Percentiles rank a stretch among this genome's conserved stretches.
Conservation (phyloP, 2,888 invertebrate genomes). For the Apamea anceps region DNA sequence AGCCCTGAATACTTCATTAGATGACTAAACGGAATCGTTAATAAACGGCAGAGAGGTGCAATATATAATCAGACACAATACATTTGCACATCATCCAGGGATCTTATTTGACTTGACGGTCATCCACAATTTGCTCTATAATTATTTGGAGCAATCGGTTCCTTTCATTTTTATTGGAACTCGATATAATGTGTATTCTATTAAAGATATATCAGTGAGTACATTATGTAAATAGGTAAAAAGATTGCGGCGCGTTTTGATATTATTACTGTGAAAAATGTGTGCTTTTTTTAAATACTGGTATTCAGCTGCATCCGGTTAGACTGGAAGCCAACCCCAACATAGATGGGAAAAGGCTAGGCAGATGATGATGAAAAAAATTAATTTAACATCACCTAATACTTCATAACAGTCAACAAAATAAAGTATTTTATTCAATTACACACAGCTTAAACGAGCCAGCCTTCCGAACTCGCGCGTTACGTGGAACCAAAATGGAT, state of each 20-base stretch:
- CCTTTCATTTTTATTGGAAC: constrained; percentile 35
- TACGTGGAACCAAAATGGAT: constrained; percentile 65
- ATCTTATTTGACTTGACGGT: constrained; percentile 55
- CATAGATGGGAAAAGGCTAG: no score
- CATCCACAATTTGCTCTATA: constrained; percentile 48
- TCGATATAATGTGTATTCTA: not conserved
- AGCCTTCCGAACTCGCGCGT: constrained; percentile 61
- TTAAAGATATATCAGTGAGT: constrained; percentile 13
- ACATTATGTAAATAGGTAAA: not conserved
- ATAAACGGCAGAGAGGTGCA: constrained; percentile 78
- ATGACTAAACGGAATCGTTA: constrained; percentile 84
- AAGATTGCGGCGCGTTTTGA: not conserved
- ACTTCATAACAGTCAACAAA: constrained; percentile 16
- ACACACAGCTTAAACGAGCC: constrained; percentile 39
- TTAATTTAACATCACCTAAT: constrained; percentile 10
- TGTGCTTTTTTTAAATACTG: no score
- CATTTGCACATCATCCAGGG: constrained; percentile 74
- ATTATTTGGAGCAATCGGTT: constrained; percentile 57
- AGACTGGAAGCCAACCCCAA: no score
- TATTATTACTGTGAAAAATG: not conserved
- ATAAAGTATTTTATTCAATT: constrained; percentile 42
- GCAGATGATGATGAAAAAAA: not conserved
- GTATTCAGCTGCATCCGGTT: no score
- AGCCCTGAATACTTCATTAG: constrained; percentile 87
- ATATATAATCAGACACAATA: constrained; percentile 75